Percentiles rank a stretch among this genome's conserved stretches.
phyloP scores from a whole-genome alignment of 2,888 invertebrate genomes.

The Glyphotaelius pellucidus region DNA sequence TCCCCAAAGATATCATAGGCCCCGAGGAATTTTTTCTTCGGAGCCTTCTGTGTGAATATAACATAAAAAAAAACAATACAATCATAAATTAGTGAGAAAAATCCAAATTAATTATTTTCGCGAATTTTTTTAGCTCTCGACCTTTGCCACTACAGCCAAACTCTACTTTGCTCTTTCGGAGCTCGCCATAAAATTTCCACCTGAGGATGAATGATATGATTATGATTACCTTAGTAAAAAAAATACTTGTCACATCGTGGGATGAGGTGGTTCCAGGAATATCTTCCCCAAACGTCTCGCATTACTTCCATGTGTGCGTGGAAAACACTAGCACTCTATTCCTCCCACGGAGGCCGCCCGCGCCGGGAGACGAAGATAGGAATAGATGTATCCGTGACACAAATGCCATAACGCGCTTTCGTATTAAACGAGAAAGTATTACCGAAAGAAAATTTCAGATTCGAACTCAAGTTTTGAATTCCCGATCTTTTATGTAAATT shows the following conservation, averaged over 20 bases:
- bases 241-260: background rate
- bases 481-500: constrained; percentile 36
- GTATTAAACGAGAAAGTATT: background rate
- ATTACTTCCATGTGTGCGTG: background rate
- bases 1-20: too few relatives aligned
- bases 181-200: background rate
- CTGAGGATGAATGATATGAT: background rate
- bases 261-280: background rate
- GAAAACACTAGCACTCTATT: background rate
- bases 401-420: background rate
- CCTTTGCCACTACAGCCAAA: too few relatives aligned
- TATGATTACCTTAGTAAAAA: background rate
- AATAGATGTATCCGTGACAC: background rate
- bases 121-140: too few relatives aligned
- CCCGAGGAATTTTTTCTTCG: too few relatives aligned
- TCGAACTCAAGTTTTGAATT: constrained; percentile 20
- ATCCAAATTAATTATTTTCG: background rate
- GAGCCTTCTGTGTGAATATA: too few relatives aligned
- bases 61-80: too few relatives aligned
- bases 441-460: constrained; percentile 16
- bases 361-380: background rate
- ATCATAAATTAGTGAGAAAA: too few relatives aligned
- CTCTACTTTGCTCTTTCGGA: background rate
- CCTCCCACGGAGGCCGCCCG: background rate
- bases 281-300: background rate